Percentiles rank a stretch among this genome's conserved stretches.
phyloP scores from a whole-genome alignment of 1,140 invertebrate genomes.

The Temnothorax curvispinosus region DNA sequence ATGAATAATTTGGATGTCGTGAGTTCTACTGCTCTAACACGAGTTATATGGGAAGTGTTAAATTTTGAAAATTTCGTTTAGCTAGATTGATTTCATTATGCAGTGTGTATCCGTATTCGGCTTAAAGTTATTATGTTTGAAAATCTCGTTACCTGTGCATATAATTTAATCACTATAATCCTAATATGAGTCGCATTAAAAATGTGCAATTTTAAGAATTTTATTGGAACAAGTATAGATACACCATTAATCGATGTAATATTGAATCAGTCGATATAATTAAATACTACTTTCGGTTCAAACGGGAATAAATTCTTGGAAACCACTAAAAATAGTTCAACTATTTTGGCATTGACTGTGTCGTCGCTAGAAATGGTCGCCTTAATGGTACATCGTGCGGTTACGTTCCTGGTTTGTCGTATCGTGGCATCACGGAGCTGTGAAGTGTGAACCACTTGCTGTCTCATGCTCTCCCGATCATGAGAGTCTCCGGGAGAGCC shows the following conservation, averaged over 20 bases:
- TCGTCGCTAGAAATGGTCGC: not conserved
- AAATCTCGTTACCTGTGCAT: not conserved
- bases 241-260: not conserved
- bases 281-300: not conserved
- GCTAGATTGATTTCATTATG: not conserved
- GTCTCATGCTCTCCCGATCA: constrained; percentile 68
- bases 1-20: constrained; percentile 4
- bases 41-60: constrained; percentile 6
- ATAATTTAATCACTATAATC: not conserved
- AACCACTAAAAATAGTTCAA: not conserved
- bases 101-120: not conserved
- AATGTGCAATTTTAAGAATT: not conserved
- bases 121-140: constrained; percentile 1
- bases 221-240: not conserved
- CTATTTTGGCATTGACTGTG: not conserved
- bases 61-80: constrained; percentile 35
- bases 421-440: not conserved
- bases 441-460: constrained; percentile 20
- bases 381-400: not conserved
- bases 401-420: constrained; percentile 15
- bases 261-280: not conserved
- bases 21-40: constrained; percentile 1
- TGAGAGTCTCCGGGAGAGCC: constrained; percentile 76
- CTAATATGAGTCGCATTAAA: not conserved
- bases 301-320: not conserved